These are phyloP conservation scores for Atrina japonica DNA, from an alignment of 2,888 invertebrate genomes.

Conservation along the genomic window DNA sequence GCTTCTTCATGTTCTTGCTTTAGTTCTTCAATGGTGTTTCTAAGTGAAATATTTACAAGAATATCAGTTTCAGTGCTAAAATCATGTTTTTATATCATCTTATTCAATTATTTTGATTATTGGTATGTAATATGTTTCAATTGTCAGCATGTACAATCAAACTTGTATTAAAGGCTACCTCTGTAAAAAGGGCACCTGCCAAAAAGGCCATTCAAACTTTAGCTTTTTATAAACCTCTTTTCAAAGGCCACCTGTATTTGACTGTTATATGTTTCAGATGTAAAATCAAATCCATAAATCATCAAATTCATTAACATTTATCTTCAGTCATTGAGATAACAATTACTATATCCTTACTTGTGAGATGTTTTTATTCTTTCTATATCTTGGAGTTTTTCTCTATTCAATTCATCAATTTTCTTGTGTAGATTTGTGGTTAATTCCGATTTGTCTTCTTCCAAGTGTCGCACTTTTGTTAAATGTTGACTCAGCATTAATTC, in stretches of 20 bases:
- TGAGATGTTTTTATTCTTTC: slow-evolving; percentile 70
- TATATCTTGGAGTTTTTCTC: slow-evolving; percentile 68
- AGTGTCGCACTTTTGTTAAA: slow-evolving; percentile 60
- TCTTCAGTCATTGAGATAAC: no score
- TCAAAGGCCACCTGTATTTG: background rate
- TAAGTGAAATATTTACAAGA: slow-evolving; percentile 41
- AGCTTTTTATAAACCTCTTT: no score
- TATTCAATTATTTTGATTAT: no score
- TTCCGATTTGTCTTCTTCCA: slow-evolving; percentile 77
- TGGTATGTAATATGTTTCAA: no score
- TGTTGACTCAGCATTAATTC: slow-evolving; percentile 72
- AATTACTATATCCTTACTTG: slow-evolving; percentile 43
- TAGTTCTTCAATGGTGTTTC: slow-evolving; percentile 63
- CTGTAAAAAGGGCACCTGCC: no score
- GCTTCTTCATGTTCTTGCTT: slow-evolving; percentile 74
- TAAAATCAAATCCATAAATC: background rate
- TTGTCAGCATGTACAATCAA: no score
- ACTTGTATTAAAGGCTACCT: no score
- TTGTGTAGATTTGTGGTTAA: slow-evolving; percentile 63
- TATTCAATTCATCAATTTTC: slow-evolving; percentile 64
- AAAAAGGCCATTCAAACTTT: no score
- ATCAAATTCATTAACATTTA: no score
- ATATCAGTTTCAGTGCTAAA: background rate
- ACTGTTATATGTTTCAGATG: background rate
- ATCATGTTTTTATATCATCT: background rate